Conservation (phyloP, 2,113 vertebrate genomes). For the Clupea harengus region DNA sequence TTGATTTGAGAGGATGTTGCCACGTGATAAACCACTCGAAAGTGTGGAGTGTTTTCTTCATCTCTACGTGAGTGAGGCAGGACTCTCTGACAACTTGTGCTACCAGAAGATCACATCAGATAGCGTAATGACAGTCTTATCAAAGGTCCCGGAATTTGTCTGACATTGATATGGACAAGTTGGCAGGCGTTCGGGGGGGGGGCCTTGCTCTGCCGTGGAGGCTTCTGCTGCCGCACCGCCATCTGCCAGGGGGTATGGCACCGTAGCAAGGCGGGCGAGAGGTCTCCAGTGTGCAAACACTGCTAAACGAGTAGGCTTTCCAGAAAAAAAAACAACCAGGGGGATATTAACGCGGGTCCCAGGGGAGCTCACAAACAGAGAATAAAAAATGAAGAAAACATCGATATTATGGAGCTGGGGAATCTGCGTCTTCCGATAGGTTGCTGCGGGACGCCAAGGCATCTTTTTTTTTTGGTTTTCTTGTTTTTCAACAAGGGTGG, state of each 20-base stretch:
- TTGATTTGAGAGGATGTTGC: background rate
- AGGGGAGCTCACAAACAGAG: background rate
- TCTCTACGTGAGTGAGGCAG: background rate
- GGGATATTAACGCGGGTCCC: background rate
- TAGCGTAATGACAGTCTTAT: background rate
- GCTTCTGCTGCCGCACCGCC: background rate
- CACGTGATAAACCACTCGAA: background rate
- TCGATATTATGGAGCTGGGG: background rate
- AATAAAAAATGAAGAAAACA: background rate
- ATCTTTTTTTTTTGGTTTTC: background rate
- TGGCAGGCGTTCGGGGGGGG: background rate
- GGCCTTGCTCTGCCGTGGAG: background rate
- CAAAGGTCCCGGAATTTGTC: background rate
- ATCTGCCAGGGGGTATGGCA: background rate
- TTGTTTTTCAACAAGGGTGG: background rate
- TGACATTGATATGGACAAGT: background rate
- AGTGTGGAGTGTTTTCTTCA: background rate
- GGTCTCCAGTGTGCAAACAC: background rate
- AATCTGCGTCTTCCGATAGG: background rate
- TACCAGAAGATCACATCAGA: background rate
- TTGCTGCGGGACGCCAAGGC: background rate
- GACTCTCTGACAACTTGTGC: background rate
- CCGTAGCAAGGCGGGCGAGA: background rate
- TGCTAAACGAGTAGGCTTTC: background rate
- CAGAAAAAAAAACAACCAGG: conserved; percentile 1